Percentiles rank a stretch among this genome's conserved stretches.
These are phyloP conservation scores for Hermetia illucens DNA, from an alignment of 1,140 invertebrate species.

Conservation along the genomic window DNA sequence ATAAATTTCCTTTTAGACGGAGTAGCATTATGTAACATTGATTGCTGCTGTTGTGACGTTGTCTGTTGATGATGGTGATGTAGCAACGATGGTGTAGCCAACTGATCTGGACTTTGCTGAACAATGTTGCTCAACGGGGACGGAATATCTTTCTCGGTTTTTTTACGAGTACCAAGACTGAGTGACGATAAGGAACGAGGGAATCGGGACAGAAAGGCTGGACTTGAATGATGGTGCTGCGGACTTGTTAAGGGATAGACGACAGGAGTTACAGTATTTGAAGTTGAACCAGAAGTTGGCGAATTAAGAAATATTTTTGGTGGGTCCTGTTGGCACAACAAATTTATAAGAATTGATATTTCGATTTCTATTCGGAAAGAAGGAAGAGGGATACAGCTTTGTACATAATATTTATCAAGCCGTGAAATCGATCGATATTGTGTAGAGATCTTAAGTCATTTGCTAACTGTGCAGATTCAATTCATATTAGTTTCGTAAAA, in stretches of 20 bases:
- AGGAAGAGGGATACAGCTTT: too few relatives aligned
- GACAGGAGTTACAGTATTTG: too few relatives aligned
- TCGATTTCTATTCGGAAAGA: too few relatives aligned
- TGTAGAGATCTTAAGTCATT: too few relatives aligned
- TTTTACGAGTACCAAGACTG: slow-evolving; percentile 26
- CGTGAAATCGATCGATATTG: too few relatives aligned
- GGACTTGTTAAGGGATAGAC: slow-evolving; percentile 6
- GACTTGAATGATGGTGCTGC: slow-evolving; percentile 21
- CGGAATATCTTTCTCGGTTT: slow-evolving; percentile 23
- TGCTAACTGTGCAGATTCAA: too few relatives aligned
- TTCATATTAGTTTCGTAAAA: too few relatives aligned
- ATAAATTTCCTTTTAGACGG: slow-evolving; percentile 10
- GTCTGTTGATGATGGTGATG: slow-evolving; percentile 7
- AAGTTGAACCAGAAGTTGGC: too few relatives aligned
- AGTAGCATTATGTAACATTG: slow-evolving; percentile 13
- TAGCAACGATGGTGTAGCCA: slow-evolving; percentile 9
- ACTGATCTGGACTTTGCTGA: slow-evolving; percentile 2
- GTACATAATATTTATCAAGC: too few relatives aligned
- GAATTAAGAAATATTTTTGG: too few relatives aligned
- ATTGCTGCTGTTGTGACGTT: slow-evolving; percentile 10
- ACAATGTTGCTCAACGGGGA: slow-evolving; percentile 13
- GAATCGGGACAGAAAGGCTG: slow-evolving; percentile 34
- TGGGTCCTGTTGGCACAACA: too few relatives aligned
- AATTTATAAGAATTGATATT: too few relatives aligned
- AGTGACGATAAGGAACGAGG: slow-evolving; percentile 39